Evolutionary conservation across 2,888 invertebrate genomes (phyloP), one percentile per base, ranked within the genome.

Genomic region (Ommatoiulus sabulosus): DNA sequence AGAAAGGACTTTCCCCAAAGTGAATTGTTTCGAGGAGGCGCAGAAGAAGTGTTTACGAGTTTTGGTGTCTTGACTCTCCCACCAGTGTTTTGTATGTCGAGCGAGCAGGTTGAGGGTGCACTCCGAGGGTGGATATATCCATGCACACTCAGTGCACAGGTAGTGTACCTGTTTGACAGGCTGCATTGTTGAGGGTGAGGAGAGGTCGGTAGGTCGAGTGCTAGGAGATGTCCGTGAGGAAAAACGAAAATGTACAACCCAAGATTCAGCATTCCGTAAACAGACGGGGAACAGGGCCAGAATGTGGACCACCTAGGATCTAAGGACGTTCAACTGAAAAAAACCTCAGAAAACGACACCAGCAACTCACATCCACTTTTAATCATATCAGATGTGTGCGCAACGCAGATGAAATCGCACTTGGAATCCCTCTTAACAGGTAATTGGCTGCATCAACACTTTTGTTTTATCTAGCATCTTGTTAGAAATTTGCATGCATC

Each of bases 111-210:
- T 80, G 80, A 80, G 72, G 12, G 72, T 24, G 72, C 24, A 72
- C 72, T 72, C 24, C 7, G 72, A 24, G 80, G 35, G 80, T 35
- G 35, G 35, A 80, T 80, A 80, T 80, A 80, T 80, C 80, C 80
- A 80, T 80, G 80, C 80, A 80, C 80, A 35, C 80, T 80, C 80
- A 80, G 35, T 80, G 80, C 35, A 80, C 80, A 80, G 80, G 80
- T 80, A 80, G 80, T 80, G 80, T 80, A 80, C 80, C 80, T 80
- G 80, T 80, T 80, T 80, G 80, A 80, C 80, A 80, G 80, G 80
- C 80, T 80, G 80, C 80, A 80, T 80, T 80, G 80, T 80, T 80
- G 80, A 80, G 80, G 80, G 80, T 80, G 80, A 80, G 80, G 80
- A 80, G 80, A 80, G 80, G 80, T 80, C 80, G 80, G 35, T 80